These are phyloP conservation scores for Cygnus olor DNA, from an alignment of 2,797 vertebrate species.

Conservation along the genomic window DNA sequence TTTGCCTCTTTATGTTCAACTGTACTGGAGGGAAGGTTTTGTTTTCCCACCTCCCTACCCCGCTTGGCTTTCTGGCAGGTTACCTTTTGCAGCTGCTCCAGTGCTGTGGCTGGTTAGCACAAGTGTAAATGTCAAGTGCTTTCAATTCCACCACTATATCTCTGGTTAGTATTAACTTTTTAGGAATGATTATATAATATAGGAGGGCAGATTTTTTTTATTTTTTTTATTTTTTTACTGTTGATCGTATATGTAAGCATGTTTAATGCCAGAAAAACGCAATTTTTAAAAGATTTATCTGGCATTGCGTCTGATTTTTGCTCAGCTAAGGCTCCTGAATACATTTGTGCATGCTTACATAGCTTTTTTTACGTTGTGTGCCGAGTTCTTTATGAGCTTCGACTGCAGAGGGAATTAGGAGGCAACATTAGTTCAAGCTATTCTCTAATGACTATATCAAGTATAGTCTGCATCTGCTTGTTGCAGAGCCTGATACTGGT, in stretches of 20 bases:
- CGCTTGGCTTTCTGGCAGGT: slow-evolving; percentile 27
- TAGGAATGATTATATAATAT: slow-evolving; percentile 24
- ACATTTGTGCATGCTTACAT: neutral
- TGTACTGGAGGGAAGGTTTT: neutral
- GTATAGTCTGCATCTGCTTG: slow-evolving; percentile 33
- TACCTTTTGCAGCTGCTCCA: slow-evolving; percentile 35
- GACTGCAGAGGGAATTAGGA: neutral
- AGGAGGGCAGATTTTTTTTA: neutral
- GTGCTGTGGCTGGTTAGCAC: slow-evolving; percentile 20
- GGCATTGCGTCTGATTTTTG: neutral
- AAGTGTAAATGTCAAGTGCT: slow-evolving; percentile 42
- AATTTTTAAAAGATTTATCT: neutral
- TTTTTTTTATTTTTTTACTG: neutral
- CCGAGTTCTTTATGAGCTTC: neutral
- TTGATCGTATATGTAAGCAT: neutral
- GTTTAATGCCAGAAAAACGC: neutral
- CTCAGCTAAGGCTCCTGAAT: neutral
- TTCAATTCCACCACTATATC: slow-evolving; percentile 30
- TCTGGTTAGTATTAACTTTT: slow-evolving; percentile 40
- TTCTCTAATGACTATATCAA: slow-evolving; percentile 14
- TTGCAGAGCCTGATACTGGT: slow-evolving; percentile 40
- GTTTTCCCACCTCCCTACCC: neutral
- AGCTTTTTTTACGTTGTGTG: neutral
- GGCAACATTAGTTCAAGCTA: slow-evolving; percentile 6
- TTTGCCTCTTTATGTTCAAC: neutral